Percentiles rank a stretch among this genome's conserved stretches.
These are phyloP conservation scores for Aphelenchoides besseyi DNA, from an alignment of 1,140 invertebrate species.

Conservation along the genomic window DNA sequence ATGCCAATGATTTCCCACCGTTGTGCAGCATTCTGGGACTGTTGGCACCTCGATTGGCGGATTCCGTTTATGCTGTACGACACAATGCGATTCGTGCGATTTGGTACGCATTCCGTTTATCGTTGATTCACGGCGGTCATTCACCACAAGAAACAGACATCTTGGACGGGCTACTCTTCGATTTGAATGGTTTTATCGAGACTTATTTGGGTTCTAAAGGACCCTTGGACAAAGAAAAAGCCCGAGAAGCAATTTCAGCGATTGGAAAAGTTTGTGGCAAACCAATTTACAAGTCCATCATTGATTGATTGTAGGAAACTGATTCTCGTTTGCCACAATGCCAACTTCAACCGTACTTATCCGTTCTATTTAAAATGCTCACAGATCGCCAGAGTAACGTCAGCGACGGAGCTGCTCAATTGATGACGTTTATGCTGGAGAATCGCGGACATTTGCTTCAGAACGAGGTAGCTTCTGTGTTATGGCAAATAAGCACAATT, in stretches of 20 bases:
- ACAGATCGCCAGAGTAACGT: slow-evolving; percentile 57
- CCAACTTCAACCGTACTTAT: slow-evolving; percentile 59
- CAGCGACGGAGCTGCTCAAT: slow-evolving; percentile 52
- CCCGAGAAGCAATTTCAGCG: slow-evolving; percentile 36
- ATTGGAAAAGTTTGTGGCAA: slow-evolving; percentile 49
- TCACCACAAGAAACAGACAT: slow-evolving; percentile 49
- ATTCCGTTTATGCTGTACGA: slow-evolving; percentile 57
- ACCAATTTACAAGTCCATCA: slow-evolving; percentile 21
- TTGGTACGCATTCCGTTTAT: slow-evolving; percentile 47
- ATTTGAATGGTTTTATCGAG: slow-evolving; percentile 42
- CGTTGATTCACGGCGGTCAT: slow-evolving; percentile 53
- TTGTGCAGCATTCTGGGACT: slow-evolving; percentile 52
- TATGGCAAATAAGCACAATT: slow-evolving; percentile 14
- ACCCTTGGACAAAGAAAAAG: slow-evolving; percentile 44
- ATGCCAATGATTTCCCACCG: slow-evolving; percentile 59
- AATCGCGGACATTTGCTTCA: slow-evolving; percentile 50
- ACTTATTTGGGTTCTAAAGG: slow-evolving; percentile 54
- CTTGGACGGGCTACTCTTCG: slow-evolving; percentile 49
- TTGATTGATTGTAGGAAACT: slow-evolving; percentile 46
- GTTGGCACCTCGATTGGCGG: slow-evolving; percentile 55
- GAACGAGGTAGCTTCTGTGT: slow-evolving; percentile 43
- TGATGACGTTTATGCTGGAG: slow-evolving; percentile 47
- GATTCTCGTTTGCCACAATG: slow-evolving; percentile 53
- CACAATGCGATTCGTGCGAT: slow-evolving; percentile 44
- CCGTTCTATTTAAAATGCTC: slow-evolving; percentile 61